Base-by-base conservation (phyloP, 2,888 invertebrate species). In the Heliconius charithonia region DNA sequence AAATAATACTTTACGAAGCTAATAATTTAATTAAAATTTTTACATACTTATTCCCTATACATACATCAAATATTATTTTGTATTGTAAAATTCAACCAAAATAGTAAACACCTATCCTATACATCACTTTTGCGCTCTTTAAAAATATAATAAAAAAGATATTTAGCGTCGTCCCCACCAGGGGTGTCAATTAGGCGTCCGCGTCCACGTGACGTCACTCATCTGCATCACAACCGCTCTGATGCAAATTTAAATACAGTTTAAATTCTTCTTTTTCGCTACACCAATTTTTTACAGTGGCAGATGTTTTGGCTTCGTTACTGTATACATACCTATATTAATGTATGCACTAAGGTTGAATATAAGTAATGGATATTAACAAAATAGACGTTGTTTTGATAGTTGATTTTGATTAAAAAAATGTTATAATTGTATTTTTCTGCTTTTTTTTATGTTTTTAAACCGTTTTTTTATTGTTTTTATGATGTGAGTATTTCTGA, bases 171-270 rank as follows among this genome's bases (percentile, higher is more conserved):
- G 32, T 79, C 66, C 83, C 80, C 80, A 70, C 79, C 78, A 83
- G 83, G 87, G 85, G 86, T 85, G 88, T 89, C 88, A 91, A 91
- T 91, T 90, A 85, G 83, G 82, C 82, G 83, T 81, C 63, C 45
- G 83, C 80, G 84, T 81, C 86, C 91, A 90, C 88, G 90, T 92
- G 91, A 91, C 93, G 92, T 91, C 92, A 92, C 91, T 93, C 92
- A 92, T 92, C 92, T 93, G 89, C 93, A 92, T 91, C 88, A 85
- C 87, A 86, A 84, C 86, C 87, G 84, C 83, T 86, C 86, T 89
- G 89, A 92, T 91, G 91, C 88, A 89, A 91, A 90, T 92, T 93
- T 93, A 90, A 93, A 90, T 86, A 89, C 88, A 88, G 90, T 90
- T 90, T 89, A 89, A 89, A 88, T 85, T 87, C 86, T 84, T 84